Conservation (phyloP, 1,140 invertebrate genomes). For the Pseudobourletiella spinata region DNA sequence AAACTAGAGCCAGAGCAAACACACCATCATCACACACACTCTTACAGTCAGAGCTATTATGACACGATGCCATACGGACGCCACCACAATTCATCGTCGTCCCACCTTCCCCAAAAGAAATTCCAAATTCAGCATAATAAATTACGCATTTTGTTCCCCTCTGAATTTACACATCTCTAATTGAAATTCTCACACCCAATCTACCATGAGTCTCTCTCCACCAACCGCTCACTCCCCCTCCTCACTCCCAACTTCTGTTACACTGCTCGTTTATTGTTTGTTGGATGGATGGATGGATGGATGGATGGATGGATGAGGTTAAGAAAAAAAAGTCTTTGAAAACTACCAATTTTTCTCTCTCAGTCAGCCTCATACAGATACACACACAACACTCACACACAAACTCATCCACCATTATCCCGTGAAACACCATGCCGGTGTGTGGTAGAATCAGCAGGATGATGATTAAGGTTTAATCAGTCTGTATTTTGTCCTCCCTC, state of each 20-base stretch:
- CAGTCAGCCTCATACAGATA: too few relatives aligned
- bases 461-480: too few relatives aligned
- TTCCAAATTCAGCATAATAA: slow-evolving; percentile 7
- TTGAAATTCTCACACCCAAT: slow-evolving; percentile 2
- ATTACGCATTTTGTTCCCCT: slow-evolving; percentile 1
- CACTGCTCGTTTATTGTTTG: not conserved
- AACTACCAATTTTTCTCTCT: too few relatives aligned
- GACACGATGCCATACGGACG: not conserved
- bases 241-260: not conserved
- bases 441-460: too few relatives aligned
- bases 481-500: too few relatives aligned
- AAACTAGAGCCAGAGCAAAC: not conserved
- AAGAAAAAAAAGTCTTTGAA: too few relatives aligned
- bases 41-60: not conserved
- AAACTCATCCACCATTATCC: too few relatives aligned
- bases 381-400: too few relatives aligned
- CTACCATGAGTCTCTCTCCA: not conserved
- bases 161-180: slow-evolving; percentile 1
- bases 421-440: too few relatives aligned
- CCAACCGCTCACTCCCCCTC: not conserved
- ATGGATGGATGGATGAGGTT: not conserved
- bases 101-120: not conserved
- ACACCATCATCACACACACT: not conserved
- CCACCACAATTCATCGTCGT: not conserved
- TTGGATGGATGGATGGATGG: not conserved